Evolutionary conservation across 2,888 invertebrate genomes (phyloP).

Genomic region (Ptilodon capucinus): DNA sequence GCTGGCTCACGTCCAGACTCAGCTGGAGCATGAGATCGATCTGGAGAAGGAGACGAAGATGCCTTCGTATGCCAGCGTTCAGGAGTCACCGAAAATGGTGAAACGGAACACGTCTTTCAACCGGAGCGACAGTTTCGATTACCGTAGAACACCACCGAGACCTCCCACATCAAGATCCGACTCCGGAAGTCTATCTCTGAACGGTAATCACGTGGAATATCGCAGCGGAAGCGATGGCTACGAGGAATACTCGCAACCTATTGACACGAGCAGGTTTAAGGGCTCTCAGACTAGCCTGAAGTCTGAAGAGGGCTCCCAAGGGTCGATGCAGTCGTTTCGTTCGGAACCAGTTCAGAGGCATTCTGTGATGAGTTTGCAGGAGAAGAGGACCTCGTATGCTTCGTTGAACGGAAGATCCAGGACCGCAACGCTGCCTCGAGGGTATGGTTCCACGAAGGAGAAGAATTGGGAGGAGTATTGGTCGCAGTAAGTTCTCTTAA

Average conservation of each 20-base stretch:
- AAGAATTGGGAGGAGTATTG: constrained; percentile 78
- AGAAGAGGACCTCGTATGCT: constrained; percentile 52
- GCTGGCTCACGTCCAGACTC: constrained; percentile 74
- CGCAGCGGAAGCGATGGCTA: constrained; percentile 43
- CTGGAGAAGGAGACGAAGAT: constrained; percentile 65
- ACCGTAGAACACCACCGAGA: constrained; percentile 43
- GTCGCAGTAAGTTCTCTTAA: constrained; percentile 64
- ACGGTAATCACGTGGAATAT: constrained; percentile 24
- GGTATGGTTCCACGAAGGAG: constrained; percentile 68
- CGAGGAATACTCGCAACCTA: constrained; percentile 50
- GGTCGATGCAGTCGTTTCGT: constrained; percentile 66
- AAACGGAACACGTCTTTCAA: constrained; percentile 57
- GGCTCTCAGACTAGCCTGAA: constrained; percentile 62
- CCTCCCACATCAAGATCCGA: constrained; percentile 41
- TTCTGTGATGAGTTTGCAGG: constrained; percentile 63
- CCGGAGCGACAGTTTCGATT: constrained; percentile 54
- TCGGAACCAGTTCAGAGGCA: constrained; percentile 65
- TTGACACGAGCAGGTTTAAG: constrained; percentile 41
- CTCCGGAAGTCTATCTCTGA: constrained; percentile 24
- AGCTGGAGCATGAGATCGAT: constrained; percentile 74
- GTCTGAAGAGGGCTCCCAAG: constrained; percentile 65
- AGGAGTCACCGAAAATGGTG: constrained; percentile 67
- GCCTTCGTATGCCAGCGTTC: constrained; percentile 61
- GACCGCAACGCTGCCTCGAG: constrained; percentile 70
- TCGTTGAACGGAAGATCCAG: constrained; percentile 59